A percentile compares a stretch with the other conserved stretches of the same genome.
These are phyloP conservation scores for Orthonyx spaldingii DNA, from an alignment of 2,113 vertebrate species.

Conservation along the genomic window DNA sequence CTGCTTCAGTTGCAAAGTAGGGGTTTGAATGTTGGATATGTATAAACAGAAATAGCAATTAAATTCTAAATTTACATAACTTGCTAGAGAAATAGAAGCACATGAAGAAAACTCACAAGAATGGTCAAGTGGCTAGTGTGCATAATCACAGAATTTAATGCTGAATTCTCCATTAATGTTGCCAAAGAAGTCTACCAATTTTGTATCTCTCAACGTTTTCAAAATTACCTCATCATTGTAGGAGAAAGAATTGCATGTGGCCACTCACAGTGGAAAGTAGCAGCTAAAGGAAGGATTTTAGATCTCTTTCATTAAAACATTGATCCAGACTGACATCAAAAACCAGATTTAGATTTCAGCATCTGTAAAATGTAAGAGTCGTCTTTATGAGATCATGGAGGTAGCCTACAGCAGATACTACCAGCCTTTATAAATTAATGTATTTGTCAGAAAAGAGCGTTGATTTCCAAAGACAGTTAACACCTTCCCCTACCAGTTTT, in stretches of 20 bases:
- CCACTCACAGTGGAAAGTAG: not conserved
- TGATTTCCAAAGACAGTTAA: not conserved
- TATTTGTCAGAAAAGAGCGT: not conserved
- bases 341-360: not conserved
- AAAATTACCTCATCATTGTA: not conserved
- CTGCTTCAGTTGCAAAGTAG: not conserved
- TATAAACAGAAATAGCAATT: not conserved
- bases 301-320: not conserved
- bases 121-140: not conserved
- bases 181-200: not conserved
- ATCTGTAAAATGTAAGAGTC: not conserved
- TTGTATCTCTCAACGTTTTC: not conserved
- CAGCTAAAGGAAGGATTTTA: not conserved
- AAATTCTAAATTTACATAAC: not conserved
- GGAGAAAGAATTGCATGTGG: not conserved
- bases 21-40: not conserved
- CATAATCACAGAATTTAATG: not conserved
- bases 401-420: not conserved
- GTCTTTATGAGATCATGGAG: not conserved
- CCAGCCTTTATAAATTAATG: not conserved
- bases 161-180: not conserved
- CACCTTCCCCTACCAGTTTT: not conserved
- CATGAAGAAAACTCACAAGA: not conserved
- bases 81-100: not conserved
- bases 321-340: not conserved